A percentile compares a stretch with the other conserved stretches of the same genome.
These are phyloP conservation scores for Mirza zaza DNA, from an alignment of 2,113 vertebrate genomes.

Conservation along the genomic window DNA sequence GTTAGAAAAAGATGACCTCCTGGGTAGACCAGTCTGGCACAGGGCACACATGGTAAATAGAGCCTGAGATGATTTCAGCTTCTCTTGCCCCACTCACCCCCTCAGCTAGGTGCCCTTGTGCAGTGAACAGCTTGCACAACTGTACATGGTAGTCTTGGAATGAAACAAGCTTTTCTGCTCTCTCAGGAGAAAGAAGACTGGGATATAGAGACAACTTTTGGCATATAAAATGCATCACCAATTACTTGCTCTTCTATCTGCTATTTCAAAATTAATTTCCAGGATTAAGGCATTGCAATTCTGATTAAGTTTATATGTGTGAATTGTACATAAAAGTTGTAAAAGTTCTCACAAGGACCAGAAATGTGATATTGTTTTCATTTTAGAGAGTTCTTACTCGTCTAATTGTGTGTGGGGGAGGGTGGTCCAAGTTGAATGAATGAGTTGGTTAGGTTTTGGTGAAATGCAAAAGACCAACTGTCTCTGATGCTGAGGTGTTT, in stretches of 20 bases:
- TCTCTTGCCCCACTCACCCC: not conserved
- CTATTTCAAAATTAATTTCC: not conserved
- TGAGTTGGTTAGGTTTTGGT: not conserved
- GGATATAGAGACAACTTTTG: not conserved
- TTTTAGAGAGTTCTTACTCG: not conserved
- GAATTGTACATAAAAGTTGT: not conserved
- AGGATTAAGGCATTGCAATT: not conserved
- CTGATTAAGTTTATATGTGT: not conserved
- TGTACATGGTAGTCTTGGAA: not conserved
- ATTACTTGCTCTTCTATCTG: not conserved
- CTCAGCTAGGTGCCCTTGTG: not conserved
- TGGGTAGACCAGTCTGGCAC: not conserved
- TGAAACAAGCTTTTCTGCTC: not conserved
- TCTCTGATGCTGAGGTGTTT: not conserved
- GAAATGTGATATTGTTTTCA: not conserved
- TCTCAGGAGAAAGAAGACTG: not conserved
- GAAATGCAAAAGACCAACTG: conserved; percentile 9
- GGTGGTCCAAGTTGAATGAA: not conserved
- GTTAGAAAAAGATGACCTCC: not conserved
- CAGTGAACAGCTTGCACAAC: not conserved
- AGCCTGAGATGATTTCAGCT: not conserved
- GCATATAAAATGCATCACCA: not conserved
- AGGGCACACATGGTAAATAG: not conserved
- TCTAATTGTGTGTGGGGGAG: not conserved
- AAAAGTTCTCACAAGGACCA: conserved; percentile 9